Conservation (phyloP, 2,888 invertebrate genomes). For the Malacosoma neustria region DNA sequence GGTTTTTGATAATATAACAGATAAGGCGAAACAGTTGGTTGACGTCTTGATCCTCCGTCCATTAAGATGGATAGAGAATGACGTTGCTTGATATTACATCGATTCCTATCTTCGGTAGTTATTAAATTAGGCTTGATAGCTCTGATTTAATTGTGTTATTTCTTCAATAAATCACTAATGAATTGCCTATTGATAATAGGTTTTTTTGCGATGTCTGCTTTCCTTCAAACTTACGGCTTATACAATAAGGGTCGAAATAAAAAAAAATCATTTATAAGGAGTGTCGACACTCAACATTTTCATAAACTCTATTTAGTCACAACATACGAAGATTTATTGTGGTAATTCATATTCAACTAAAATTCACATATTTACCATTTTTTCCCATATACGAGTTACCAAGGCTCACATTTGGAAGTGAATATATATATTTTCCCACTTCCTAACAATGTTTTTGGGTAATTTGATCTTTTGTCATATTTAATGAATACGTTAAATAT, state of each 20-base stretch:
- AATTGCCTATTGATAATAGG: background rate
- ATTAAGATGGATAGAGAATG: slow-evolving; percentile 34
- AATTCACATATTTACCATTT: background rate
- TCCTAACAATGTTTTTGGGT: too few species aligned
- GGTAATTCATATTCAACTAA: too few species aligned
- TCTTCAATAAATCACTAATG: background rate
- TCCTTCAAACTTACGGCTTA: too few species aligned
- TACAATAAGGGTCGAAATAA: too few species aligned
- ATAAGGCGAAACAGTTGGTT: slow-evolving; percentile 32
- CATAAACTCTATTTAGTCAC: too few species aligned
- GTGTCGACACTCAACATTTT: too few species aligned
- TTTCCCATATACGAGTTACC: background rate
- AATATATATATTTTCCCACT: slow-evolving; percentile 1
- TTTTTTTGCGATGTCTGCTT: too few species aligned
- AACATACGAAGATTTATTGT: too few species aligned
- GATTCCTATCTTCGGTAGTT: slow-evolving; percentile 29
- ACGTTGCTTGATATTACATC: slow-evolving; percentile 21
- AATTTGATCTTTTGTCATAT: too few species aligned
- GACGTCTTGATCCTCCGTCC: slow-evolving; percentile 44
- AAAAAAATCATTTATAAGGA: too few species aligned
- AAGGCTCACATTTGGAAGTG: background rate
- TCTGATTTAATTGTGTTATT: slow-evolving; percentile 13
- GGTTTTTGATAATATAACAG: slow-evolving; percentile 31
- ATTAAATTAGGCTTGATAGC: slow-evolving; percentile 40
- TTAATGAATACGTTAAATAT: too few species aligned